Evolutionary conservation across 2,888 invertebrate genomes (phyloP).

Genomic region (Ptilodon capucinus): DNA sequence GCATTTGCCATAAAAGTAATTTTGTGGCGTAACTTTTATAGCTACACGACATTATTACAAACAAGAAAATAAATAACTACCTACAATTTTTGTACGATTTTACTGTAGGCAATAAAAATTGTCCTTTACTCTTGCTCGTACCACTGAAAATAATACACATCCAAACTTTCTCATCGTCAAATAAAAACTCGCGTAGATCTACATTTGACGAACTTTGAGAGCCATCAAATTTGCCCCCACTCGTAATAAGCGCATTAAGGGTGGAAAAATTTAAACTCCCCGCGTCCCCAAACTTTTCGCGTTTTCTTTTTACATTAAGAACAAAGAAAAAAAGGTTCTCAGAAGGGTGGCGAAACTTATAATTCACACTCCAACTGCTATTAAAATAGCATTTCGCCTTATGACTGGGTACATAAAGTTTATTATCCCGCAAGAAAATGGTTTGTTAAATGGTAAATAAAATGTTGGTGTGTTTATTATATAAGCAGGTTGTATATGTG

Average conservation of each 20-base stretch:
- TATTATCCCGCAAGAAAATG: constrained; percentile 13
- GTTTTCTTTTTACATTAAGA: constrained; percentile 81
- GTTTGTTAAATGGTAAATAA: constrained; percentile 13
- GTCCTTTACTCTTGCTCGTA: neutral
- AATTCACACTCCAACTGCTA: constrained; percentile 37
- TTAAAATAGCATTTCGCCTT: constrained; percentile 14
- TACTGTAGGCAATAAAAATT: neutral
- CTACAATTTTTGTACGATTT: neutral
- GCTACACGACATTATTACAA: neutral
- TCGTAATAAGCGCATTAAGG: constrained; percentile 82
- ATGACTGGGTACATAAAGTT: constrained; percentile 15
- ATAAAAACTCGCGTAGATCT: constrained; percentile 68
- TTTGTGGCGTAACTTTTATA: neutral
- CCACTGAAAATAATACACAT: constrained; percentile 11
- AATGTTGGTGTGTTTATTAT: constrained; percentile 51
- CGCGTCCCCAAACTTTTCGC: constrained; percentile 68
- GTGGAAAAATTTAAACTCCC: constrained; percentile 68
- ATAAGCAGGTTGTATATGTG: constrained; percentile 60
- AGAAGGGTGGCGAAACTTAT: constrained; percentile 79
- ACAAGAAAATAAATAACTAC: too few species aligned
- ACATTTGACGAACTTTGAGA: constrained; percentile 65
- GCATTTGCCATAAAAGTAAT: neutral
- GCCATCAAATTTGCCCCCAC: constrained; percentile 68
- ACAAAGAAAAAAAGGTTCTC: constrained; percentile 72
- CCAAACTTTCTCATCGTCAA: constrained; percentile 40